Conservation (phyloP, 2,888 invertebrate species). For the Lapara coniferarum region DNA sequence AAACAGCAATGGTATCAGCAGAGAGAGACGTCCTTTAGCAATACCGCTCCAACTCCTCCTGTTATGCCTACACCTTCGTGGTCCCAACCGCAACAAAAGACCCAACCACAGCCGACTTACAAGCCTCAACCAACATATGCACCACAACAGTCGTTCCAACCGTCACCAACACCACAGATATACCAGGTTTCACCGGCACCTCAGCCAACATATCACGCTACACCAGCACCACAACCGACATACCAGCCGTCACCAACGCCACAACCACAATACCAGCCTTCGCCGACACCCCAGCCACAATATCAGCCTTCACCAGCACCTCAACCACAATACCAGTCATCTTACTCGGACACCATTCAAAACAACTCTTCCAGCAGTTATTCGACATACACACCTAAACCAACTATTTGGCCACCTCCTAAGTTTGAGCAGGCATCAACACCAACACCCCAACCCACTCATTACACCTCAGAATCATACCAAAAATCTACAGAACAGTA, state of each 20-base stretch:
- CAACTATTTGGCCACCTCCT: constrained; percentile 58
- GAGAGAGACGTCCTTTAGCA: constrained; percentile 64
- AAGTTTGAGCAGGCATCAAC: constrained; percentile 43
- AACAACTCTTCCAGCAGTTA: constrained; percentile 53
- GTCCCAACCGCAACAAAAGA: constrained; percentile 42
- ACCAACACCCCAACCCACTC: constrained; percentile 50
- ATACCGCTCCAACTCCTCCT: constrained; percentile 44
- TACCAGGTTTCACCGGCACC: constrained; percentile 41
- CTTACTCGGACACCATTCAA: constrained; percentile 57
- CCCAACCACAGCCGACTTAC: constrained; percentile 44
- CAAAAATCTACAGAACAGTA: constrained; percentile 65
- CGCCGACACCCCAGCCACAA: constrained; percentile 41
- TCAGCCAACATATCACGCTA: constrained; percentile 37
- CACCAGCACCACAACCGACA: constrained; percentile 39
- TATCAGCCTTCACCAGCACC: constrained; percentile 36
- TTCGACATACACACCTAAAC: constrained; percentile 64
- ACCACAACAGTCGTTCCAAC: constrained; percentile 32
- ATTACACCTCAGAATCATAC: constrained; percentile 64
- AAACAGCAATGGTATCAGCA: constrained; percentile 79
- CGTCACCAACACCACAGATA: constrained; percentile 42
- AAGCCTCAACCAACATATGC: constrained; percentile 35
- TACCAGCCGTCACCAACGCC: constrained; percentile 40
- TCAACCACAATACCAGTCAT: constrained; percentile 47
- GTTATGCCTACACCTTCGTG: constrained; percentile 44
- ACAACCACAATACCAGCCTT: constrained; percentile 39